Evolutionary conservation across 2,888 invertebrate genomes (phyloP).

Genomic region (Melolontha melolontha): DNA sequence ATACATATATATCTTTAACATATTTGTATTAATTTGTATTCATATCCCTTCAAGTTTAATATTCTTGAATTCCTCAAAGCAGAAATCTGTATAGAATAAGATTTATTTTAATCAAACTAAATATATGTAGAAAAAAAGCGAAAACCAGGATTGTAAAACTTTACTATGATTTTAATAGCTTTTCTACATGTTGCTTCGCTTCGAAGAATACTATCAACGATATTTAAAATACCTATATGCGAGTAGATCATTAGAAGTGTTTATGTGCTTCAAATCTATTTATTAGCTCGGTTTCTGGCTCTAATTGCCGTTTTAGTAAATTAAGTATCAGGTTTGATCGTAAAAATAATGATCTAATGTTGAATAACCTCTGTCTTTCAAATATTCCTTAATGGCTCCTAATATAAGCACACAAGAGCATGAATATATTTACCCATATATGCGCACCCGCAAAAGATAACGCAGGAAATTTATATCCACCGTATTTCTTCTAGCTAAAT

Average conservation of each 20-base stretch:
- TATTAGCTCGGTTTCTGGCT: constrained; percentile 28
- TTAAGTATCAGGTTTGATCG: constrained; percentile 26
- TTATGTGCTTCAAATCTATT: constrained; percentile 38
- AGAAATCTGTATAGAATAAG: too few species aligned
- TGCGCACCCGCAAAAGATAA: too few species aligned
- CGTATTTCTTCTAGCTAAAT: too few species aligned
- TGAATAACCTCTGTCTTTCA: constrained; percentile 15
- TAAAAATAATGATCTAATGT: constrained; percentile 31
- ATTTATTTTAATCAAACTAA: too few species aligned
- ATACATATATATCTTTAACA: too few species aligned
- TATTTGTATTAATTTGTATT: too few species aligned
- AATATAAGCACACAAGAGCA: constrained; percentile 6
- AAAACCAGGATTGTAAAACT: constrained; percentile 19
- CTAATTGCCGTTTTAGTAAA: constrained; percentile 34
- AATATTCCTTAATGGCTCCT: constrained; percentile 19
- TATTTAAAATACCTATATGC: constrained; percentile 25
- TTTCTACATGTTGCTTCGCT: constrained; percentile 30
- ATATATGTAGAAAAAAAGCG: too few species aligned
- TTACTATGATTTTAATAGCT: constrained; percentile 29
- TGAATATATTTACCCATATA: background rate
- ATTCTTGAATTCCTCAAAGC: too few species aligned
- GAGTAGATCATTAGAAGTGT: constrained; percentile 28
- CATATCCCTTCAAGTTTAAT: too few species aligned
- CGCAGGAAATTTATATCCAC: too few species aligned
- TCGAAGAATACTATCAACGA: constrained; percentile 32